phyloP scores from a whole-genome alignment of 2,113 vertebrate genomes.

The Neomonachus schauinslandi region DNA sequence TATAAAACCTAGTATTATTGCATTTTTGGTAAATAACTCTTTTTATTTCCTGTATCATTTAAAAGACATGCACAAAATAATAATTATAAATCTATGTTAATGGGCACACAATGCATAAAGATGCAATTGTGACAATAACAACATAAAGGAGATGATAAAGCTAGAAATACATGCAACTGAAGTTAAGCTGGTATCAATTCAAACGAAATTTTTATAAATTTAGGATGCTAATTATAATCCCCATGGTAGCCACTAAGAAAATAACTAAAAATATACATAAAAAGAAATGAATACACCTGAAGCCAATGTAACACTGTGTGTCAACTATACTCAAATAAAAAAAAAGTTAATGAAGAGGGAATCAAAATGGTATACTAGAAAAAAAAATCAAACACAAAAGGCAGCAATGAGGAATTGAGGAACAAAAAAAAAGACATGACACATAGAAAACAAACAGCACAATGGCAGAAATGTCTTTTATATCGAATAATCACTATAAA shows the following conservation, averaged over 20 bases:
- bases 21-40: neutral
- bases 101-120: neutral
- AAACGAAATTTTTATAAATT: neutral
- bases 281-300: neutral
- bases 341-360: neutral
- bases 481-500: neutral
- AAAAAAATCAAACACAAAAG: constrained; percentile 6
- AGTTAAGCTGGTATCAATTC: neutral
- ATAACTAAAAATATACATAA: constrained; percentile 13
- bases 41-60: neutral
- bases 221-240: neutral
- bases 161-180: neutral
- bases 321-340: neutral
- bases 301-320: neutral
- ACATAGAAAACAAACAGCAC: neutral
- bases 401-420: neutral
- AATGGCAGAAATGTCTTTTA: neutral
- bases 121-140: neutral
- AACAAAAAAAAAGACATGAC: neutral
- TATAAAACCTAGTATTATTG: neutral
- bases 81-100: neutral
- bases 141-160: neutral
- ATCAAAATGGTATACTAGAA: neutral
- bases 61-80: neutral
- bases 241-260: neutral